Evolutionary conservation across 2,797 vertebrate species (phyloP).

Genomic region (Betta splendens): DNA sequence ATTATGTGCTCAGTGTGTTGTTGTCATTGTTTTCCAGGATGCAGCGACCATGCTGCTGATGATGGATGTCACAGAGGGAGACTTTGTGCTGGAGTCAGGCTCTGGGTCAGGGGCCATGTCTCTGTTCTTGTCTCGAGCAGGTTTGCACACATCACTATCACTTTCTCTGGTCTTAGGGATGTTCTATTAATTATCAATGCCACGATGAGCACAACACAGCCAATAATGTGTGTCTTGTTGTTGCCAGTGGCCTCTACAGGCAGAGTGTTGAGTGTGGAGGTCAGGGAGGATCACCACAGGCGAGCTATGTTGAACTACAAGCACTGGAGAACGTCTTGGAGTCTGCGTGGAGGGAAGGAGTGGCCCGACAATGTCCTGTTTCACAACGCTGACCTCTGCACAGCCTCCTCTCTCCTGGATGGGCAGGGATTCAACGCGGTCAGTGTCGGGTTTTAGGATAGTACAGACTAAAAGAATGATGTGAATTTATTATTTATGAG

Average conservation of each 20-base stretch:
- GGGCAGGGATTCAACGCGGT: constrained; percentile 86
- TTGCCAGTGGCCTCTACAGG: constrained; percentile 87
- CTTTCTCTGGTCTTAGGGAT: neutral
- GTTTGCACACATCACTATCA: constrained; percentile 61
- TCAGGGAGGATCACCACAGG: constrained; percentile 86
- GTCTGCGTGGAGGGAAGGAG: constrained; percentile 73
- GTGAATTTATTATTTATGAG: neutral
- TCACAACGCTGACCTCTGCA: constrained; percentile 82
- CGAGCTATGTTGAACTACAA: constrained; percentile 86
- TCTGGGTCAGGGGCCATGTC: constrained; percentile 91
- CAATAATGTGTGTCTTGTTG: neutral
- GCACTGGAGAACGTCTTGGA: constrained; percentile 85
- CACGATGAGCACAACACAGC: too few species aligned
- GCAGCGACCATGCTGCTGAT: constrained; percentile 80
- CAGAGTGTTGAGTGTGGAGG: constrained; percentile 88
- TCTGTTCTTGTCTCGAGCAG: constrained; percentile 92
- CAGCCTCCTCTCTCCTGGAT: constrained; percentile 78
- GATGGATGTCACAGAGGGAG: constrained; percentile 89
- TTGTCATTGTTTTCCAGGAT: constrained; percentile 76
- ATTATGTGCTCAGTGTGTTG: neutral
- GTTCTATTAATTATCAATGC: neutral
- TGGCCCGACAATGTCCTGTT: constrained; percentile 93
- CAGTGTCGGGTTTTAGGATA: constrained; percentile 51
- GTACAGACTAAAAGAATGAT: neutral
- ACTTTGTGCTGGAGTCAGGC: constrained; percentile 89